Conservation (phyloP, 2,113 vertebrate genomes). For the Strigops habroptila region DNA sequence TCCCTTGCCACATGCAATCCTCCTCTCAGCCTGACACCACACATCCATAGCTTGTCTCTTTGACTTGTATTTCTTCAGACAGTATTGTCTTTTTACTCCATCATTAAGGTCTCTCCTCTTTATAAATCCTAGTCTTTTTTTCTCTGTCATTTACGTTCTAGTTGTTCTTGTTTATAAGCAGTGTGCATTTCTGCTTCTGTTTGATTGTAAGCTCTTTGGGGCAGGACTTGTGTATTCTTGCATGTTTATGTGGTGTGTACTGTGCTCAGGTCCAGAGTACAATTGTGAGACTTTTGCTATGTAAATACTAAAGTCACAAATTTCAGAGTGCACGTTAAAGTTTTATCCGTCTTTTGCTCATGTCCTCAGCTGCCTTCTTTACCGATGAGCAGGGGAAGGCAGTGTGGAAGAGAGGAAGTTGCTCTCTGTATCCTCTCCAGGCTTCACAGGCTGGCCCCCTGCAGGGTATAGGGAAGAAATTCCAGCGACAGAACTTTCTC, state of each 20-base stretch:
- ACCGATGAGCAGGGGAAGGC: background rate
- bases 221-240: background rate
- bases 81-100: background rate
- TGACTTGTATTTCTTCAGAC: background rate
- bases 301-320: background rate
- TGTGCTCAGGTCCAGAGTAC: background rate
- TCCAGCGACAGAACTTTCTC: conserved; percentile 57
- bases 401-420: background rate
- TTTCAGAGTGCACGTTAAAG: background rate
- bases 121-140: background rate
- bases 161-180: background rate
- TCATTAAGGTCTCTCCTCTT: background rate
- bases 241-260: background rate
- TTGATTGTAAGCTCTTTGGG: background rate
- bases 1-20: background rate
- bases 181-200: background rate
- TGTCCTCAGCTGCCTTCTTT: conserved; percentile 39
- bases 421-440: background rate
- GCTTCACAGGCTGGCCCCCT: conserved; percentile 38
- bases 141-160: background rate
- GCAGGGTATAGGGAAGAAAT: conserved; percentile 34
- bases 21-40: background rate
- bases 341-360: background rate
- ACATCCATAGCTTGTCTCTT: background rate
- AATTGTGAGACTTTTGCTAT: background rate